A percentile compares a stretch with the other conserved stretches of the same genome.
Conservation (phyloP, 2,888 invertebrate genomes). For the Julus scandinavius region DNA sequence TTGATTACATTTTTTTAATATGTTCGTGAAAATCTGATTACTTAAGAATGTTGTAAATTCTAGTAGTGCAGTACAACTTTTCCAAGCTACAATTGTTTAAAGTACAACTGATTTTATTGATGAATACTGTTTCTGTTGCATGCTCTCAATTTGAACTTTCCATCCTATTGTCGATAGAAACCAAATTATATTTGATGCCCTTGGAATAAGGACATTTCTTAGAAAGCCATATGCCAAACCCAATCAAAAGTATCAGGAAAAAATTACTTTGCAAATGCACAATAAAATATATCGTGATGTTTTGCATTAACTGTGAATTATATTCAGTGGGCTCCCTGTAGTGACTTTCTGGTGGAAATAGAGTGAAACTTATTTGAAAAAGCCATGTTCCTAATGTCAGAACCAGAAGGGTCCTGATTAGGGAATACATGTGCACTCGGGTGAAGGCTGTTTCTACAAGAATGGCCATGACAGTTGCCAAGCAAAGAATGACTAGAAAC, state of each 20-base stretch:
- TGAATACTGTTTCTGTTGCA: no score
- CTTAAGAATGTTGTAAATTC: no score
- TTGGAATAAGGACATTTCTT: background rate
- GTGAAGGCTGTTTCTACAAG: background rate
- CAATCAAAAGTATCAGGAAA: background rate
- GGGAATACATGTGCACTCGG: background rate
- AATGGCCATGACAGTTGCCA: background rate
- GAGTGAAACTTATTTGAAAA: background rate
- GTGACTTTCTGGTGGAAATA: background rate
- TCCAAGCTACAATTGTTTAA: no score
- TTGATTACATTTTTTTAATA: no score
- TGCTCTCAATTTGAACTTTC: no score
- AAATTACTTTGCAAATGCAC: background rate
- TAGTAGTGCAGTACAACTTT: no score
- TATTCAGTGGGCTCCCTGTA: background rate
- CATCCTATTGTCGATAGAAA: background rate
- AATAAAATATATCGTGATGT: background rate
- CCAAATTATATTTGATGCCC: background rate
- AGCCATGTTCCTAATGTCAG: background rate
- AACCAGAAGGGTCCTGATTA: background rate
- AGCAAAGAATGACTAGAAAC: background rate
- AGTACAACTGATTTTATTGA: no score
- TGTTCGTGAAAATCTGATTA: no score
- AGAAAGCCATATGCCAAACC: background rate
- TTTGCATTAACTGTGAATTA: background rate